A percentile compares a stretch with the other conserved stretches of the same genome.
phyloP scores from a whole-genome alignment of 2,113 vertebrate genomes.

The Alosa alosa region DNA sequence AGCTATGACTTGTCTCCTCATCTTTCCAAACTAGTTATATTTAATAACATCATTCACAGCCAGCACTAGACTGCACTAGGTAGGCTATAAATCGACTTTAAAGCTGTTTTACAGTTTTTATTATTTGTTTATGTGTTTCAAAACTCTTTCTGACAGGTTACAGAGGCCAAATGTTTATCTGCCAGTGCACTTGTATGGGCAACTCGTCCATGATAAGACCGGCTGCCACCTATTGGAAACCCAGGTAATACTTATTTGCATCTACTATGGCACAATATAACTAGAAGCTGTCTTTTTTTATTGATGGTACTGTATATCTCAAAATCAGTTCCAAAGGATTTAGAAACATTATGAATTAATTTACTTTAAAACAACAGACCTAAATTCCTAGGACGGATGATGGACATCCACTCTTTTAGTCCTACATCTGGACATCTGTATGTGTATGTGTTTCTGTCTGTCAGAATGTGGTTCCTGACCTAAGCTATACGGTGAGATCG shows the following conservation, averaged over 20 bases:
- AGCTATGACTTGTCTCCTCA: background rate
- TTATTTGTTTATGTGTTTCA: constrained; percentile 30
- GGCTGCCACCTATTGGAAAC: constrained; percentile 94
- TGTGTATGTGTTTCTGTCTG: background rate
- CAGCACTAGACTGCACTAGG: background rate
- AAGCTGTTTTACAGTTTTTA: background rate
- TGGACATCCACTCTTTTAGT: background rate
- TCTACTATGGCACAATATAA: background rate
- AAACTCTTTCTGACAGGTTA: constrained; percentile 72
- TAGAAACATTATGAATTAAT: background rate
- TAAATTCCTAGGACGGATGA: background rate
- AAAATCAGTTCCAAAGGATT: background rate
- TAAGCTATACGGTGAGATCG: constrained; percentile 91
- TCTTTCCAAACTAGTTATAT: background rate
- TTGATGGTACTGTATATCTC: background rate
- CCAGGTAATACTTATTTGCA: constrained; percentile 73
- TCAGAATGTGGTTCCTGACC: constrained; percentile 90
- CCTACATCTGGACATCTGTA: no score
- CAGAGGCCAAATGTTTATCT: constrained; percentile 95
- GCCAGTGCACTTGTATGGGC: constrained; percentile 94
- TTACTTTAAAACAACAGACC: background rate
- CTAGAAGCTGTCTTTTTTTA: background rate
- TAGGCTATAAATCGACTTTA: background rate
- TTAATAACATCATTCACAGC: background rate
- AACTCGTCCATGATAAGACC: constrained; percentile 96